Conservation (phyloP, 2,113 vertebrate species). For the human (Homo sapiens) region GRCh38 chr13:46041001-46041500, state of each 20-base stretch:
- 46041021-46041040: neutral
- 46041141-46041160: neutral
- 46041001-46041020: neutral
- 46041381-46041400: neutral
- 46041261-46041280: neutral
- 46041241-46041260: conserved; percentile 7
- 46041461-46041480: neutral
- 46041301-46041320: neutral
- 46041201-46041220: neutral
- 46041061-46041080: neutral
- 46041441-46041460: neutral
- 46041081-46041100: conserved; percentile 30
- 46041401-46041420: neutral
- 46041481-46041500: neutral
- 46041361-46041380: neutral
- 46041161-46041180: neutral
- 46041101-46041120: neutral
- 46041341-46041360: neutral
- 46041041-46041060: neutral
- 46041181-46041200: neutral
- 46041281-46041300: neutral
- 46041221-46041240: neutral
- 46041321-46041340: neutral
- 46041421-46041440: neutral
- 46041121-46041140: neutral